Evolutionary conservation across 2,888 invertebrate genomes (phyloP), one percentile per base, ranked within the genome.

Genomic region (Hermodice carunculata): DNA sequence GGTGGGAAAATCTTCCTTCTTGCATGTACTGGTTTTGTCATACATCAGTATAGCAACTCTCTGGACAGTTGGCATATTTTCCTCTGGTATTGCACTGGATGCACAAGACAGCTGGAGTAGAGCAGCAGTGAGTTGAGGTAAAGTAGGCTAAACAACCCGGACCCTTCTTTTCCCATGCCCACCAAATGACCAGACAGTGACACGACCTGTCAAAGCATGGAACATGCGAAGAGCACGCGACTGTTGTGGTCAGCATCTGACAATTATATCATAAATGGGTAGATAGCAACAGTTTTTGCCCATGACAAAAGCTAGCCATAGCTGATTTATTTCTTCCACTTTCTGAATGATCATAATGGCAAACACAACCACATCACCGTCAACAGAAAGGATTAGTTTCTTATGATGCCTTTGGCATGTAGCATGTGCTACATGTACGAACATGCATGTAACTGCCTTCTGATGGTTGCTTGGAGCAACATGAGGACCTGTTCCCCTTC

Each of bases 11-110:
- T n/a, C n/a, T n/a, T n/a, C n/a, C n/a, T n/a, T n/a, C n/a, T n/a
- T n/a, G n/a, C n/a, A n/a, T n/a, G n/a, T n/a, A n/a, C n/a, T n/a
- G n/a, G 63, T 56, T 44, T 56, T 57, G 43, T 69, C 63, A 53
- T 73, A 77, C 49, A 75, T 28, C 26, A 76, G 52, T 17, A 71
- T 64, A 22, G 70, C 67, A 62, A 64, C 71, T 37, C 65, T 29
- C 42, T 74, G 75, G 17, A 74, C 37, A 29, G 51, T 43, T 6
- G 24, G 28, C 51, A 26, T 51, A 31, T n/a, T 24, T n/a, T 42
- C 42, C n/a, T 44, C 32, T n/a, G 40, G 22, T 2, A 51, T 32
- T 19, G 40, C 53, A 54, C 29, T 43, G 32, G 34, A 26, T 28
- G 26, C 31, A 24, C 22, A 24, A 29, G 51, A 26, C 11, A 51